Percentiles rank a stretch among this genome's conserved stretches.
Evolutionary conservation across 2,888 invertebrate genomes (phyloP).

Genomic region (Cosmorhoe ocellata): DNA sequence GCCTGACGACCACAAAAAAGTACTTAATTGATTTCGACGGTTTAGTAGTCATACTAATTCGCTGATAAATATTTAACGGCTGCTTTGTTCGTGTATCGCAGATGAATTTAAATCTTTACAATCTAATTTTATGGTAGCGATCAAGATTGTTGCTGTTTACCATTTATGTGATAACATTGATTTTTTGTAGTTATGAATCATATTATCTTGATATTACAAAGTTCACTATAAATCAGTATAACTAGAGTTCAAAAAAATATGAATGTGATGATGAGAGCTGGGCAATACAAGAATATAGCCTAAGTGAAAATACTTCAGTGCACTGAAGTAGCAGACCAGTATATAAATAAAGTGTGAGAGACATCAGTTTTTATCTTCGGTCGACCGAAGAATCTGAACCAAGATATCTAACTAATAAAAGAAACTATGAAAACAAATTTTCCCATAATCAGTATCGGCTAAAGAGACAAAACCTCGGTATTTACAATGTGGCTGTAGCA

Average conservation of each 20-base stretch:
- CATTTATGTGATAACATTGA: neutral
- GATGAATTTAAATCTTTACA: slow-evolving; percentile 58
- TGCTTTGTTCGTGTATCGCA: slow-evolving; percentile 63
- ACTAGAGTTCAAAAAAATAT: no score
- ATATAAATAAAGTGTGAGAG: no score
- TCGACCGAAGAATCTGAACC: slow-evolving; percentile 12
- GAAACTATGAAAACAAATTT: slow-evolving; percentile 26
- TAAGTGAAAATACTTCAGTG: no score
- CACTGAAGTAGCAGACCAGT: no score
- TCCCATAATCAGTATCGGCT: slow-evolving; percentile 26
- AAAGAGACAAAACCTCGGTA: slow-evolving; percentile 33
- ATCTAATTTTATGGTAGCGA: slow-evolving; percentile 59
- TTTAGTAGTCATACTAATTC: slow-evolving; percentile 76
- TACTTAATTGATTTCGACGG: slow-evolving; percentile 74
- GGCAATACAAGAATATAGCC: no score
- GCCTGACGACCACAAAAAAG: slow-evolving; percentile 60
- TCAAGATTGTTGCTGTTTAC: slow-evolving; percentile 21
- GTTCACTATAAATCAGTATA: no score
- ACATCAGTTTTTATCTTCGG: neutral
- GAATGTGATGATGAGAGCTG: no score
- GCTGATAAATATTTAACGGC: slow-evolving; percentile 71
- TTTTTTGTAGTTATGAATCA: no score
- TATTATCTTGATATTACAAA: no score
- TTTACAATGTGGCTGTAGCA: slow-evolving; percentile 35
- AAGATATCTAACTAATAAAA: slow-evolving; percentile 15